Percentiles rank a stretch among this genome's conserved stretches.
These are phyloP conservation scores for Hypolimnas misippus DNA, from an alignment of 2,888 invertebrate species.

Conservation along the genomic window DNA sequence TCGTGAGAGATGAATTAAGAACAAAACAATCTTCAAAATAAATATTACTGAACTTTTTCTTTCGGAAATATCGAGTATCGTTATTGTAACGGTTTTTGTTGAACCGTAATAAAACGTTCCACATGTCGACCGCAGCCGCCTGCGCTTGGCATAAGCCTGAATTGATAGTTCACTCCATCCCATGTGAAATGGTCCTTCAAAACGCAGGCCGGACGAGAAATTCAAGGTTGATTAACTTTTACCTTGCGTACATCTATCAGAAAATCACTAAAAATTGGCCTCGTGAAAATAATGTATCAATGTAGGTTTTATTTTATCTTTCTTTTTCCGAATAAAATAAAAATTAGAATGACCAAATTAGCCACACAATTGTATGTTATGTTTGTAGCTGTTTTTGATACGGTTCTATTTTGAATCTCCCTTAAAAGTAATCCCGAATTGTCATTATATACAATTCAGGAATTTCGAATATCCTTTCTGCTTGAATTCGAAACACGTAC, in stretches of 20 bases:
- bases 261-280: neutral
- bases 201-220: conserved; percentile 71
- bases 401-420: neutral
- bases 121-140: conserved; percentile 71
- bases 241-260: neutral
- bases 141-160: conserved; percentile 78
- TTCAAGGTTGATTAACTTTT: conserved; percentile 67
- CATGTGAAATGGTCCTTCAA: conserved; percentile 81
- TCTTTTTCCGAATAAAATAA: too few relatives aligned
- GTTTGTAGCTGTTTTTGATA: too few relatives aligned
- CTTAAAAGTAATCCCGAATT: neutral
- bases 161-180: conserved; percentile 82
- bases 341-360: too few relatives aligned
- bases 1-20: neutral
- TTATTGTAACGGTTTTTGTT: conserved; percentile 75
- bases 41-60: neutral
- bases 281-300: neutral
- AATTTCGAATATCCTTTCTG: neutral
- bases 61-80: conserved; percentile 28
- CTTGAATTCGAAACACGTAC: neutral
- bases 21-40: neutral
- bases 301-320: neutral
- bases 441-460: neutral
- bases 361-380: too few relatives aligned
- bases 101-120: conserved; percentile 77